A percentile compares a stretch with the other conserved stretches of the same genome.
These are phyloP conservation scores for Polyommatus iphigenia DNA, from an alignment of 2,888 invertebrate genomes.

Conservation along the genomic window DNA sequence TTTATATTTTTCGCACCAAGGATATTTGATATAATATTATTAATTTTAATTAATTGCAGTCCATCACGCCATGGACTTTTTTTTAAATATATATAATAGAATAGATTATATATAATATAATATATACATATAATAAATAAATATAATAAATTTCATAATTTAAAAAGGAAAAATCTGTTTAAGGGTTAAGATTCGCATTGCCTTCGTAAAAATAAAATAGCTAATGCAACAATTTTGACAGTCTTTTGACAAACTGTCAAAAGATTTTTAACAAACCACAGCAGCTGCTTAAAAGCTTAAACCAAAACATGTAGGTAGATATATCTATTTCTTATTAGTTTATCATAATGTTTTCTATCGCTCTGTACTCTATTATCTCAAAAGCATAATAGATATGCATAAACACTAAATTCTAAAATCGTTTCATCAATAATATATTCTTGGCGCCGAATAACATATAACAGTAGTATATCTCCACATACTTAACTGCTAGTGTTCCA, in stretches of 20 bases:
- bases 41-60: no score
- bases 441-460: constrained; percentile 25
- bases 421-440: constrained; percentile 11
- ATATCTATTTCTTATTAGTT: neutral
- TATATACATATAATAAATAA: no score
- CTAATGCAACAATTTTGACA: neutral
- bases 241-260: neutral
- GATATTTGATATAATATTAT: no score
- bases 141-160: no score
- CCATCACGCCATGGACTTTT: no score
- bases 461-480: constrained; percentile 30
- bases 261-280: neutral
- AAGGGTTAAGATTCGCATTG: neutral
- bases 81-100: no score
- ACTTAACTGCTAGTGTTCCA: constrained; percentile 45
- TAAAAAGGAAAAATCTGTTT: neutral
- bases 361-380: neutral
- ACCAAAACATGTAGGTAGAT: neutral
- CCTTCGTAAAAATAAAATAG: neutral
- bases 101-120: no score
- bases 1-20: no score
- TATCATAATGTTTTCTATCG: neutral
- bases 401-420: neutral
- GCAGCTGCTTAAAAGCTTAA: no score
- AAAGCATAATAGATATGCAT: neutral